These are phyloP conservation scores for Camponotus pennsylvanicus DNA, from an alignment of 1,140 invertebrate genomes.

Conservation along the genomic window DNA sequence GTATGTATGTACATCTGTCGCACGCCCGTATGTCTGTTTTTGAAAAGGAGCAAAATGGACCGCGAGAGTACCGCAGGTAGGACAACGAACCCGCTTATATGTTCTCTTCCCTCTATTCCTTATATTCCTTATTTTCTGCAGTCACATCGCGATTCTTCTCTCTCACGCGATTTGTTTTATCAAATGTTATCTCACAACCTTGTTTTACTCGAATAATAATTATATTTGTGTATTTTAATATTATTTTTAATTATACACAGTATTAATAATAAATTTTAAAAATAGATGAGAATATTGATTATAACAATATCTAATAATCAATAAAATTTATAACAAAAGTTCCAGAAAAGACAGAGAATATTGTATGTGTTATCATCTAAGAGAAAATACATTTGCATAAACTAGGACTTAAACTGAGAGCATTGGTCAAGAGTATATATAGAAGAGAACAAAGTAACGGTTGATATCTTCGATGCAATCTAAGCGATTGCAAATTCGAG, in stretches of 20 bases:
- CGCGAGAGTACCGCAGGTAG: conserved; percentile 31
- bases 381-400: conserved; percentile 19
- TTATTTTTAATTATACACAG: neutral
- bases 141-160: neutral
- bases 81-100: conserved; percentile 43
- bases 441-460: neutral
- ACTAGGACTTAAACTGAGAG: neutral
- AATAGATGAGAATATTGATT: neutral
- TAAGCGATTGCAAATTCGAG: conserved; percentile 29
- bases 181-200: neutral
- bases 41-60: conserved; percentile 40
- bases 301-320: neutral
- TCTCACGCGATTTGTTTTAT: neutral
- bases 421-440: conserved; percentile 5
- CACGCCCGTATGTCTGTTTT: conserved; percentile 13
- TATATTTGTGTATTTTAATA: conserved; percentile 6
- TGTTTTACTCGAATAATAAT: neutral
- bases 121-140: conserved; percentile 12
- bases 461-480: conserved; percentile 29
- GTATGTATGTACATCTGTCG: conserved; percentile 47
- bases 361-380: conserved; percentile 2
- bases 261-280: neutral
- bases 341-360: neutral
- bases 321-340: neutral
- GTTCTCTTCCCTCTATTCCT: conserved; percentile 21